These are phyloP conservation scores for Eledona agricola DNA, from an alignment of 2,888 invertebrate species.

Conservation along the genomic window DNA sequence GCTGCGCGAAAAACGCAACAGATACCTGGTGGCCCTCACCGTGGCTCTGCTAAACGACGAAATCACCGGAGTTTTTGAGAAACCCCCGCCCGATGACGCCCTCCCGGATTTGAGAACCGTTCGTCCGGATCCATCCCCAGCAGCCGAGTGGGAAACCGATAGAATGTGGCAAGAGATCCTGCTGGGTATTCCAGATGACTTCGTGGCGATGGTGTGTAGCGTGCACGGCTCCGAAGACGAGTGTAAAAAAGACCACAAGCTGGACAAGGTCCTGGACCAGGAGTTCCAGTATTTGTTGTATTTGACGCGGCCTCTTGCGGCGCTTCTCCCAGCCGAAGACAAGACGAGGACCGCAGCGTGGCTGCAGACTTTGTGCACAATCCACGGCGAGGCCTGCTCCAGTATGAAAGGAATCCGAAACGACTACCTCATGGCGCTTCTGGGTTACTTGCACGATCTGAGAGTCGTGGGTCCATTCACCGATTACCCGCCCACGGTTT, in stretches of 20 bases:
- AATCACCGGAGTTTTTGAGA: slow-evolving; percentile 57
- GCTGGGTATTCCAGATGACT: slow-evolving; percentile 58
- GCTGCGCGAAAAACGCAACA: slow-evolving; percentile 63
- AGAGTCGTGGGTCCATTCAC: slow-evolving; percentile 64
- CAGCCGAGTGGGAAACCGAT: slow-evolving; percentile 63
- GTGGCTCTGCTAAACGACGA: slow-evolving; percentile 62
- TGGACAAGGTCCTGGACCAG: slow-evolving; percentile 57
- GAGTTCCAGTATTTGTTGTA: slow-evolving; percentile 64
- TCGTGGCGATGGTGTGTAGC: slow-evolving; percentile 54
- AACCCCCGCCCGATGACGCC: slow-evolving; percentile 57
- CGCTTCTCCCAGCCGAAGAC: slow-evolving; percentile 60
- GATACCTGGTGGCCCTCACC: slow-evolving; percentile 61
- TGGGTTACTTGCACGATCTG: slow-evolving; percentile 63
- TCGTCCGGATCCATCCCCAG: slow-evolving; percentile 48
- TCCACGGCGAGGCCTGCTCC: slow-evolving; percentile 61
- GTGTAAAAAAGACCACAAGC: slow-evolving; percentile 55
- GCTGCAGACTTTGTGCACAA: slow-evolving; percentile 64
- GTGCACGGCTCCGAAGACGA: slow-evolving; percentile 50
- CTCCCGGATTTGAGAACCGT: slow-evolving; percentile 57
- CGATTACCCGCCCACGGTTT: slow-evolving; percentile 61
- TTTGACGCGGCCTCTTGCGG: slow-evolving; percentile 63
- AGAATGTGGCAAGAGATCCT: slow-evolving; percentile 62
- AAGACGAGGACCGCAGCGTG: slow-evolving; percentile 63
- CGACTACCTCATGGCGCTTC: slow-evolving; percentile 66
- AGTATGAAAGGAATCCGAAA: slow-evolving; percentile 66